Evolutionary conservation across 2,888 invertebrate genomes (phyloP), one percentile per base, ranked within the genome.

Genomic region (Ophion costatus): DNA sequence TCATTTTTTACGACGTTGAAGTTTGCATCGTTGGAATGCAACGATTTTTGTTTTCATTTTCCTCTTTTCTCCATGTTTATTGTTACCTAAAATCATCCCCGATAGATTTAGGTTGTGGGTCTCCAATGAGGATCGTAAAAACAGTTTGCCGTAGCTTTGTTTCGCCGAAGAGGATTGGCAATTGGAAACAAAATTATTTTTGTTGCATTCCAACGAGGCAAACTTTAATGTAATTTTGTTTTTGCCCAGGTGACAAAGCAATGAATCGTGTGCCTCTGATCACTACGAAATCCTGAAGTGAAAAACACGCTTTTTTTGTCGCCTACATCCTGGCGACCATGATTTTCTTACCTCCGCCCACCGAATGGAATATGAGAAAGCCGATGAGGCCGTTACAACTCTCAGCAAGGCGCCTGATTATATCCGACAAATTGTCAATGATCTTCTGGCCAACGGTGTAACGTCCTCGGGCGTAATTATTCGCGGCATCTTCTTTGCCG

Each of bases 401-500:
- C 33, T 94, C 94, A 9, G 93, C 88, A 29, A 94, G 88, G 87
- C 94, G 86, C 11, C 92, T 86, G 6, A 93, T 85, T 94, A 95
- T 91, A 87, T 95, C 95, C 87, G 95, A 86, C 6, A 94, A 94
- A 10, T 92, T 84, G 59, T 94, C 94, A 51, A 94, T 90, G 74
- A 94, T 91, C 87, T 94, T 94, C 85, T 93, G 94, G 22, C 95
- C 95, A 81, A 95, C 93, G 7, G 95, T 95, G 90, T 95, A 95
- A 87, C 95, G 94, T 10, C 95, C 95, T 4, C 95, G 90, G 2
- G 94, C 95, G 88, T 94, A 95, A 90, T 94, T 95, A 88, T 94
- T 95, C 38, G 95, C 94, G 2, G 95, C 95, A 89, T 95, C 95
- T 88, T 94, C 94, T 86, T 95, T 95, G 29, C 94, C 93, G 45